Evolutionary conservation across 2,888 invertebrate species (phyloP).

Genomic region (Caenorhabditis sulstoni): DNA sequence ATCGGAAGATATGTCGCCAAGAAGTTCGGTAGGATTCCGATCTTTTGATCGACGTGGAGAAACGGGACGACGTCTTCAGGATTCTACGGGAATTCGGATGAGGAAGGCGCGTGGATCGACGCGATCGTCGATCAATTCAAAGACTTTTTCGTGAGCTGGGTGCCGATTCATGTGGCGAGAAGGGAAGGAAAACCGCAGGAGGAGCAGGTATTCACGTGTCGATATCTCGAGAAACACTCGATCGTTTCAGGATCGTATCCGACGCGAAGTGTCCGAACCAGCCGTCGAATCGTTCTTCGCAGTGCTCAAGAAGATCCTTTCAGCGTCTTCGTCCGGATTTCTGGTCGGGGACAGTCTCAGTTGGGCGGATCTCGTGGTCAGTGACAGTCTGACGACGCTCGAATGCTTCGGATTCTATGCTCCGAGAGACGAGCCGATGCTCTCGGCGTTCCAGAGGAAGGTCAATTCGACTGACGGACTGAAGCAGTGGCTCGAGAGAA

Average conservation of each 20-base stretch:
- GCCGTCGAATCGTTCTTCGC: neutral
- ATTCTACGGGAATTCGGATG: constrained; percentile 14
- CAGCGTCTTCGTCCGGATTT: neutral
- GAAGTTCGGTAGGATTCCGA: constrained; percentile 41
- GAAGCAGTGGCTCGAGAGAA: constrained; percentile 1
- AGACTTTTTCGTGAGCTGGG: constrained; percentile 7
- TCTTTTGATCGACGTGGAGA: too few relatives aligned
- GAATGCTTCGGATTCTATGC: constrained; percentile 3
- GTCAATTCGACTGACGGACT: constrained; percentile 2
- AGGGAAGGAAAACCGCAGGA: neutral
- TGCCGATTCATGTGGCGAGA: neutral
- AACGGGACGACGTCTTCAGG: too few relatives aligned
- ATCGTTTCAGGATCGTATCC: neutral
- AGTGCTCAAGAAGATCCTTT: neutral
- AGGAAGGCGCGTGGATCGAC: constrained; percentile 43
- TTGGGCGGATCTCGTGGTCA: constrained; percentile 7
- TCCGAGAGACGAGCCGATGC: neutral
- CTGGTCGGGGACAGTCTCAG: neutral
- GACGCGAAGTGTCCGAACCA: neutral
- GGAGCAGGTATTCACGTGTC: neutral
- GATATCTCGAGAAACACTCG: too few relatives aligned
- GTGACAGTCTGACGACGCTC: neutral
- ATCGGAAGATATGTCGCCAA: constrained; percentile 49
- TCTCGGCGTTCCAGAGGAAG: neutral
- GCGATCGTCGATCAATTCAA: constrained; percentile 49